Evolutionary conservation across 2,797 vertebrate genomes (phyloP), one percentile per base, ranked within the genome.

Genomic region (Acanthurus tractus): DNA sequence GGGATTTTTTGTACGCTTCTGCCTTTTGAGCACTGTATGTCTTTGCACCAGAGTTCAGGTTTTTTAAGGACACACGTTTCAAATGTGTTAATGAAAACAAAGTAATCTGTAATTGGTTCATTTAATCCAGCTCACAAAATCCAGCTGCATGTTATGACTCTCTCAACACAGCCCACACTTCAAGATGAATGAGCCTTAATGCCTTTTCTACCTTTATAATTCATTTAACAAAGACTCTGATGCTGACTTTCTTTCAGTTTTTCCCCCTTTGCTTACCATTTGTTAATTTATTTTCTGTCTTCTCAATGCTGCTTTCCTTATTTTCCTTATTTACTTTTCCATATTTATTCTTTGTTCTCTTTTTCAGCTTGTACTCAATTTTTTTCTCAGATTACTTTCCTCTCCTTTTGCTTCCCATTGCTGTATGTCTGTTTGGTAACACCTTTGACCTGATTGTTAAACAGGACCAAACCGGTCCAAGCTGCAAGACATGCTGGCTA

Each of bases 401-500:
- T 12, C 3, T 2, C 20, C 2, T 1, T 3, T 17, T 7, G 3
- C 8, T 61, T 38, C 53, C 20, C 45, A 8, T 64, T 20, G 11
- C 15, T 12, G 2, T 8, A 0, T 50, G 23, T 72, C 22, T 48
- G 40, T 53, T 64, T 57, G 40, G 7, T 86, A 79, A 88, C 61
- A 23, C 54, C 55, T 4, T 69, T 70, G 11, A 62, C 70, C 48
- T 74, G 67, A 68, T 77, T 14, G 29, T 79, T 63, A 38, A 87
- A 87, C 92, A 99, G 98, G 98, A 86, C 98, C 98, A 63, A 99
- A 99, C 94, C 95, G 98, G 89, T 99, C 98, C 84, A 99, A 99
- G 90, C 96, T 99, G 58, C 98, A 99, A 95, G 98, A 99, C 91
- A 99, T 99, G 98, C 92, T 99, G 96, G 98, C 98, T 85, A 99